Percentiles rank a stretch among this genome's conserved stretches.
Conservation (phyloP, 2,888 invertebrate species). For the Bellardia bayeri region DNA sequence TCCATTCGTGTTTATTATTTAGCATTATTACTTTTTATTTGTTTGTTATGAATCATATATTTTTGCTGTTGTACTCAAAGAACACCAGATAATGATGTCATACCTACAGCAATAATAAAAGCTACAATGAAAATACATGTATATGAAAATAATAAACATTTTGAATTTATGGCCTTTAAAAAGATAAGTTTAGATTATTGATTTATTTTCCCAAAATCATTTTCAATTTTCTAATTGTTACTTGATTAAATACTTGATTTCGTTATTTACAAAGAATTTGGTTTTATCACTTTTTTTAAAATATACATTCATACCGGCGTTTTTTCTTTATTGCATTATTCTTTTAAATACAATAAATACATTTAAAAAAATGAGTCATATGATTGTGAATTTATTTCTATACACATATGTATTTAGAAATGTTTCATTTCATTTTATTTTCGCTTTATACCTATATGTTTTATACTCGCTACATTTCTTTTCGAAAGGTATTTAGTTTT, state of each 20-base stretch:
- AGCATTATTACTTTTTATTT: constrained; percentile 54
- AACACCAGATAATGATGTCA: constrained; percentile 68
- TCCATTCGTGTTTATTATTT: constrained; percentile 54
- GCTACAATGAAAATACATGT: constrained; percentile 18
- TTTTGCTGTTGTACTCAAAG: constrained; percentile 23
- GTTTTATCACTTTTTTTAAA: not conserved
- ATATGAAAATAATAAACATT: constrained; percentile 34
- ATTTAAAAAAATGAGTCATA: constrained; percentile 57
- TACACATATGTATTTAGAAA: constrained; percentile 55
- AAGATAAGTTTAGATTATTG: not conserved
- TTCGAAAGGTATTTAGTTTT: constrained; percentile 19
- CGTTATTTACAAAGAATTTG: not conserved
- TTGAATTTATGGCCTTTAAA: not conserved
- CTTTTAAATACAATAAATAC: constrained; percentile 13
- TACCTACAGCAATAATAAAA: constrained; percentile 44
- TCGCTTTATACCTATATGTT: constrained; percentile 35
- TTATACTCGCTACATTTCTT: constrained; percentile 31
- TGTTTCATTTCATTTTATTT: constrained; percentile 49
- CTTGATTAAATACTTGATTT: not conserved
- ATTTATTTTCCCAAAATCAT: not conserved
- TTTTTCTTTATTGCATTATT: constrained; percentile 47
- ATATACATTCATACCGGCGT: constrained; percentile 49
- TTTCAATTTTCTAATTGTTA: not conserved
- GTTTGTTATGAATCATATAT: constrained; percentile 70
- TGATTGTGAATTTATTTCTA: constrained; percentile 52